Percentiles rank a stretch among this genome's conserved stretches.
phyloP scores from a whole-genome alignment of 2,797 vertebrate species.

The Masticophis lateralis region DNA sequence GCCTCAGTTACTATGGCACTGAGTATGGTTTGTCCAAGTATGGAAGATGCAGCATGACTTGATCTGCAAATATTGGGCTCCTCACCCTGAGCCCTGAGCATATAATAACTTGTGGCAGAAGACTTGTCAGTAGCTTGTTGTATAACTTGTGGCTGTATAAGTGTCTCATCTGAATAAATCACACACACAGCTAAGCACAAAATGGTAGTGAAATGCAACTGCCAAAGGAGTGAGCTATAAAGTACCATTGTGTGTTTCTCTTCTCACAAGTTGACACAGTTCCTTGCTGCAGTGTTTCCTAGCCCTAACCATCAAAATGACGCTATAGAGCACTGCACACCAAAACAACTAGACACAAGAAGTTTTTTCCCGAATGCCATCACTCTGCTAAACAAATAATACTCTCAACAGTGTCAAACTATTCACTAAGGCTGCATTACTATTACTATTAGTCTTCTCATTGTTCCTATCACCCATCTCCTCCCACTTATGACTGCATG shows the following conservation, averaged over 20 bases:
- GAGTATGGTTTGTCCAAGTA: constrained; percentile 26
- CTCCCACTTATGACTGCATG: too few species aligned
- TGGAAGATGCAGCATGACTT: constrained; percentile 55
- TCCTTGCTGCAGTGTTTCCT: constrained; percentile 27
- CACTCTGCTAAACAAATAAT: too few species aligned
- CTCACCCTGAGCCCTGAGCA: constrained; percentile 48
- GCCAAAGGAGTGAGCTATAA: constrained; percentile 57
- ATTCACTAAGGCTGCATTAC: too few species aligned
- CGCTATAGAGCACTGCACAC: too few species aligned
- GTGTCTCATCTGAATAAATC: constrained; percentile 71
- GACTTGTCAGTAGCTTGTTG: constrained; percentile 58
- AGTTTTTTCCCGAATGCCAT: too few species aligned
- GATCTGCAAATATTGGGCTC: constrained; percentile 52
- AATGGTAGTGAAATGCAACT: constrained; percentile 53
- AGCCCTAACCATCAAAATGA: too few species aligned
- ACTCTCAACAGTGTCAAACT: too few species aligned
- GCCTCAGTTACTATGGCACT: constrained; percentile 37
- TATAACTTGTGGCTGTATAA: constrained; percentile 51
- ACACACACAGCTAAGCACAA: constrained; percentile 58
- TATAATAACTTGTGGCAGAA: constrained; percentile 62
- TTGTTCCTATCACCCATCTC: too few species aligned
- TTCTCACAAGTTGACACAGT: constrained; percentile 59
- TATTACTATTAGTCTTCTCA: too few species aligned
- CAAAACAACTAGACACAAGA: too few species aligned
- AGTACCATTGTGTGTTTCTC: constrained; percentile 55